These are phyloP conservation scores for Thamnophis elegans DNA, from an alignment of 2,797 vertebrate genomes.

Conservation along the genomic window DNA sequence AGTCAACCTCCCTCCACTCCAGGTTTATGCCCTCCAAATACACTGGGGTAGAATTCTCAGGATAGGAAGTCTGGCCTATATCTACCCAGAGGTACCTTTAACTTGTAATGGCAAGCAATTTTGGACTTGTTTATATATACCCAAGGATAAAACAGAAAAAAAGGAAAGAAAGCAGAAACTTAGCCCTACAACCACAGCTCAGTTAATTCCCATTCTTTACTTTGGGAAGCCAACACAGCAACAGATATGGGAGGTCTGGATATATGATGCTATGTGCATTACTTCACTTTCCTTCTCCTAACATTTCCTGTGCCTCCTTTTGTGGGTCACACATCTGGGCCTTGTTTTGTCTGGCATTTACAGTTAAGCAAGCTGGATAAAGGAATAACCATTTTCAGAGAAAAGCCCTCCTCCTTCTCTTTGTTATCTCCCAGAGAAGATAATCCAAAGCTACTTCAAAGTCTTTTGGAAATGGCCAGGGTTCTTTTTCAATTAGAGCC, in stretches of 20 bases:
- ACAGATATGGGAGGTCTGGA: slow-evolving; percentile 26
- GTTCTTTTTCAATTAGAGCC: slow-evolving; percentile 47
- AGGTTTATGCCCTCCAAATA: background rate
- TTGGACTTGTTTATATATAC: background rate
- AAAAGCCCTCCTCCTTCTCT: slow-evolving; percentile 47
- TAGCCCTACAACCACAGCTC: background rate
- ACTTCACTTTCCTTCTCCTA: slow-evolving; percentile 47
- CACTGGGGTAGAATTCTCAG: background rate
- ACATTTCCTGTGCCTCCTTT: slow-evolving; percentile 20
- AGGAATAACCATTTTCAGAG: slow-evolving; percentile 57
- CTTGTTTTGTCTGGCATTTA: slow-evolving; percentile 32
- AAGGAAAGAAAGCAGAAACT: background rate
- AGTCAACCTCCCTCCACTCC: background rate
- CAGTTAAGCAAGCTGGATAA: slow-evolving; percentile 52
- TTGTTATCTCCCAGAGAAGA: slow-evolving; percentile 59
- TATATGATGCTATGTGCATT: slow-evolving; percentile 16
- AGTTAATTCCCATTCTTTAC: background rate
- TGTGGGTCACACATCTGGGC: slow-evolving; percentile 40
- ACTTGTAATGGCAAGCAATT: background rate
- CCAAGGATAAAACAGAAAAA: background rate
- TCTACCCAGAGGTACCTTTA: background rate
- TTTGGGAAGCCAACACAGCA: background rate
- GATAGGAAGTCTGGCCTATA: background rate
- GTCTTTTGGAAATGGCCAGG: slow-evolving; percentile 64
- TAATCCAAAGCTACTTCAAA: slow-evolving; percentile 65